Base-by-base conservation (phyloP, 2,797 vertebrate genomes). In the Gephyroberyx darwinii region DNA sequence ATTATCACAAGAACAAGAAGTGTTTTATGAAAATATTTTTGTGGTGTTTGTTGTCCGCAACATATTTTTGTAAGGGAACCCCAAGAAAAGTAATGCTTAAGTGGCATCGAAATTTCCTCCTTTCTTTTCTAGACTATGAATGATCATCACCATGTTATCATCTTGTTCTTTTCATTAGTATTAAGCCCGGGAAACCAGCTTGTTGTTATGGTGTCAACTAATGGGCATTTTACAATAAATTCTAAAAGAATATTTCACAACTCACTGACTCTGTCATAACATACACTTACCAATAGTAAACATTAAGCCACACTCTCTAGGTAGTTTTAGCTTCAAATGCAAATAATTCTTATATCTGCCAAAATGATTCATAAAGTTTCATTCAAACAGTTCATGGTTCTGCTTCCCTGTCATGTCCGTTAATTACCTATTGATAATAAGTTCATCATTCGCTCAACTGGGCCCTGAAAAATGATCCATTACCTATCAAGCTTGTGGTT, bases 1-100 rank as follows among this genome's bases (percentile, higher is more conserved):
- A 88, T 91, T 91, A 86, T 80, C 45, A 78, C 76, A 76, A 63
- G 55, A 67, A 53, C 43, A 2, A 10, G 43, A 55, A 5, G 35
- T 22, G 33, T 19, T 74, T 10, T 45, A n/a, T 56, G 17, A 19
- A 58, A 20, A 16, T 39, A 16, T 51, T 20, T 55, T 45, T 19
- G 0, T 69, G 20, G 17, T 65, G 9, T 58, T 62, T 70, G 9
- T 61, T 37, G 35, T 39, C 35, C 13, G 10, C 52, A 54, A 26
- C 26, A 26, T 26, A 26, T 26, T 26, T 26, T 26, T 26, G 26
- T 26, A 26, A 26, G 26, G 26, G 26, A 26, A 26, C 26, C 26
- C 26, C 26, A 26, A 26, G 26, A 26, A 26, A 26, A 26, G 26
- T 2, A 26, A 26, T 4, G 26, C 26, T 26, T 26, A 35, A 35